Conservation (phyloP, 2,888 invertebrate species). For the Chrysina gloriosa region DNA sequence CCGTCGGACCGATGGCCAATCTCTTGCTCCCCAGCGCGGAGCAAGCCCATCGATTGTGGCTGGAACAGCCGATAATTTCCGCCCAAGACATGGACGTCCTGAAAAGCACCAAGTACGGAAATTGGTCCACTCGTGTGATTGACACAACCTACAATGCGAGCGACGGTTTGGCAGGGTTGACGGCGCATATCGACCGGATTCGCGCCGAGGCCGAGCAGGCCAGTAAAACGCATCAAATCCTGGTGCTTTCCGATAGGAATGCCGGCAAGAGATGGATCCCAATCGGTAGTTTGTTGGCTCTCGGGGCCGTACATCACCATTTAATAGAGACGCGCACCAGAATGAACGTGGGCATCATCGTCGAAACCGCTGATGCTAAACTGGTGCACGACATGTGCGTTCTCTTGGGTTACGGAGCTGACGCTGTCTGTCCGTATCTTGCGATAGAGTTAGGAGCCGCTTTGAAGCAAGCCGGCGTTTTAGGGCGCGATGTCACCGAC, state of each 20-base stretch:
- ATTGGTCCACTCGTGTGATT: constrained; percentile 84
- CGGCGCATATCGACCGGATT: constrained; percentile 82
- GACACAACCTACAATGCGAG: constrained; percentile 88
- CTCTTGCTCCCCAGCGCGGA: constrained; percentile 88
- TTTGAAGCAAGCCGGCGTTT: constrained; percentile 85
- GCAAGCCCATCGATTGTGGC: constrained; percentile 91
- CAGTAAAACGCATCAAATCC: constrained; percentile 74
- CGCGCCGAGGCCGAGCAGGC: constrained; percentile 86
- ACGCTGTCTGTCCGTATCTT: constrained; percentile 97
- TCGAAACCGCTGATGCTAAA: constrained; percentile 96
- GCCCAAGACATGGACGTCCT: constrained; percentile 90
- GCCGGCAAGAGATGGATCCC: constrained; percentile 76
- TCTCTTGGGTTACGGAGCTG: constrained; percentile 94
- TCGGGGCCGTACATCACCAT: constrained; percentile 97
- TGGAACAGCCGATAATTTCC: constrained; percentile 94
- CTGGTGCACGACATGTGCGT: constrained; percentile 98
- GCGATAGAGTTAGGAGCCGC: constrained; percentile 93
- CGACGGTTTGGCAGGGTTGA: constrained; percentile 81
- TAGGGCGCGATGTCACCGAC: constrained; percentile 82
- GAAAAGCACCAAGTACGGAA: constrained; percentile 83
- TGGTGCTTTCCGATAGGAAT: constrained; percentile 86
- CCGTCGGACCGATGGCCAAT: constrained; percentile 96
- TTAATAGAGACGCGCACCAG: constrained; percentile 93
- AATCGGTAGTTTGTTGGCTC: constrained; percentile 83
- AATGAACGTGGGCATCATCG: constrained; percentile 94